phyloP scores from a whole-genome alignment of 2,113 vertebrate genomes.

The Nothobranchius furzeri region DNA sequence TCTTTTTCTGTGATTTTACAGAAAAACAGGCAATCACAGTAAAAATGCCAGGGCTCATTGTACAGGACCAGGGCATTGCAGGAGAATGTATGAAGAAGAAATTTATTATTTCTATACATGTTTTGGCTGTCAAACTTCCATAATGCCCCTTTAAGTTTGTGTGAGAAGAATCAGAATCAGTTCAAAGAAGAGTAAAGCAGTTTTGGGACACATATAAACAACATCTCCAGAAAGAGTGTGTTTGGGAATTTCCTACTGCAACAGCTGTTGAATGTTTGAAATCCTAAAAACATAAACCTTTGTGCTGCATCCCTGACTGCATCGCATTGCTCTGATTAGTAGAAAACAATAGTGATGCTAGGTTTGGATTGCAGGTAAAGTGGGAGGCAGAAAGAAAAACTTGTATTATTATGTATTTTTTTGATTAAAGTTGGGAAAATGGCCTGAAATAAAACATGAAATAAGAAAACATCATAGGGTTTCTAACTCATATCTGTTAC shows the following conservation, averaged over 20 bases:
- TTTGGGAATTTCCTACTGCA: not conserved
- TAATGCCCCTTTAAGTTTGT: not conserved
- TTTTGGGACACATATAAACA: not conserved
- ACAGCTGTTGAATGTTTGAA: slow-evolving; percentile 1
- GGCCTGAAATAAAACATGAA: not conserved
- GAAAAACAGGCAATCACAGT: too few species aligned
- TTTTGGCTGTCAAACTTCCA: too few species aligned
- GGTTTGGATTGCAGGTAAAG: too few species aligned
- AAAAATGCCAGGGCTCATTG: too few species aligned
- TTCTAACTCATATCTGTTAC: too few species aligned
- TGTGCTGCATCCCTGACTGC: not conserved
- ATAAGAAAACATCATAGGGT: too few species aligned
- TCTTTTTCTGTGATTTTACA: too few species aligned
- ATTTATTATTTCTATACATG: too few species aligned
- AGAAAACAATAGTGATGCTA: not conserved
- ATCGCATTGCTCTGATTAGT: not conserved
- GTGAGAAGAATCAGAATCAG: not conserved
- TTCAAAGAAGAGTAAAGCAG: not conserved
- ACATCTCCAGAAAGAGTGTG: not conserved
- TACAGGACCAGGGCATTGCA: too few species aligned
- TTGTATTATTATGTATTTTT: not conserved
- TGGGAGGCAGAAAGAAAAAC: not conserved
- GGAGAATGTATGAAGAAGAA: too few species aligned
- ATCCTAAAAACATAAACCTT: slow-evolving; percentile 3
- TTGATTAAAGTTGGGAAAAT: not conserved